Conservation (phyloP, 30 jellyfish, hydroid and myxozoan species). For the Clytia hemisphaerica region DNA sequence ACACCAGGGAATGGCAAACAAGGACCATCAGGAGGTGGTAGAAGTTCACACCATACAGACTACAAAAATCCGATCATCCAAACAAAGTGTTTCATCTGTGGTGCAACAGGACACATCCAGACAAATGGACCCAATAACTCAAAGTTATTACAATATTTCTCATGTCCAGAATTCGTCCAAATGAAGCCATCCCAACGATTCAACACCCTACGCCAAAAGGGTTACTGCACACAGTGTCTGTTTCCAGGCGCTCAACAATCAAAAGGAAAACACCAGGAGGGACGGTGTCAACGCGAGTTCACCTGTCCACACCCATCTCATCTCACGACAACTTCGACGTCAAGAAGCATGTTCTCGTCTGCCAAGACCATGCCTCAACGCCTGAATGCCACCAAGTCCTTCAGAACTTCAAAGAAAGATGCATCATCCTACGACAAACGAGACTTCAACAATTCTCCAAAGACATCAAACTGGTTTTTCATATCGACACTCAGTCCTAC, state of each 20-base stretch:
- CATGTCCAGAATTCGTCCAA: constrained; percentile 4
- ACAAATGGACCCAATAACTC: constrained; percentile 9
- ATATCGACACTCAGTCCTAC: too few species aligned
- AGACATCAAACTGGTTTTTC: neutral
- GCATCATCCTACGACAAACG: constrained; percentile 4
- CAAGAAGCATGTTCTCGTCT: constrained; percentile 8
- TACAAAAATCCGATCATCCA: neutral
- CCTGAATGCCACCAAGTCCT: constrained; percentile 3
- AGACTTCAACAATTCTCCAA: constrained; percentile 7
- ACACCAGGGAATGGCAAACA: too few species aligned
- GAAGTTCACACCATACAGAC: too few species aligned
- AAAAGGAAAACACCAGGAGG: constrained; percentile 12
- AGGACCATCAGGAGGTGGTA: too few species aligned
- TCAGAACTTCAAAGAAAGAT: constrained; percentile 5
- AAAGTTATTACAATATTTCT: constrained; percentile 10
- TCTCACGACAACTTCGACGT: neutral
- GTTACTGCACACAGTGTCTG: constrained; percentile 13
- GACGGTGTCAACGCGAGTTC: constrained; percentile 11
- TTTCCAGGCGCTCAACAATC: constrained; percentile 11
- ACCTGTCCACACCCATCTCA: constrained; percentile 27
- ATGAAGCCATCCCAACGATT: constrained; percentile 16
- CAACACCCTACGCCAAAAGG: neutral
- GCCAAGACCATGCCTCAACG: constrained; percentile 6
- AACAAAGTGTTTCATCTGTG: constrained; percentile 14
- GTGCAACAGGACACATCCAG: constrained; percentile 2